A percentile compares a stretch with the other conserved stretches of the same genome.
These are phyloP conservation scores for Syrmaticus mikado DNA, from an alignment of 2,113 vertebrate genomes.

Conservation along the genomic window DNA sequence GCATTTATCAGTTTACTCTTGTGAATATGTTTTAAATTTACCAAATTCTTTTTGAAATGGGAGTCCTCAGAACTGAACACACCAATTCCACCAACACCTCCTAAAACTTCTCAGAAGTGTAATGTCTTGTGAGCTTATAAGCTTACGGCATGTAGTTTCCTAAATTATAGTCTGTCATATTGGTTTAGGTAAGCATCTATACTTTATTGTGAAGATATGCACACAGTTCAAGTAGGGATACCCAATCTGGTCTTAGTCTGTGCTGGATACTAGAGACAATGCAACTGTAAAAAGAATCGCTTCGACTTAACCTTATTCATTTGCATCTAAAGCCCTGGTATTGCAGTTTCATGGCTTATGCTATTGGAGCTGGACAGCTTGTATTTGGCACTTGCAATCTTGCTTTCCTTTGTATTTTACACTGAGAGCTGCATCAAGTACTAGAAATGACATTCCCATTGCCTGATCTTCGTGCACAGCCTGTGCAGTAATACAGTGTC, in stretches of 20 bases:
- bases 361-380: background rate
- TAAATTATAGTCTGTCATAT: background rate
- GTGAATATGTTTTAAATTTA: background rate
- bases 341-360: background rate
- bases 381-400: background rate
- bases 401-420: background rate
- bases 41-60: background rate
- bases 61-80: background rate
- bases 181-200: background rate
- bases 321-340: background rate
- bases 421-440: background rate
- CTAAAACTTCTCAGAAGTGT: background rate
- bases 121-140: background rate
- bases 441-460: background rate
- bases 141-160: background rate
- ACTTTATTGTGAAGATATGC: fast-evolving
- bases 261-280: background rate
- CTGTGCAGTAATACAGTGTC: background rate
- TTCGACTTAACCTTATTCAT: background rate
- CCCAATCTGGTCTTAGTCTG: background rate
- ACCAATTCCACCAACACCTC: background rate
- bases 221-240: background rate
- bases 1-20: background rate
- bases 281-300: background rate
- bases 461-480: background rate